phyloP scores from a whole-genome alignment of 2,888 invertebrate species.

The Cryptocephalus primarius region DNA sequence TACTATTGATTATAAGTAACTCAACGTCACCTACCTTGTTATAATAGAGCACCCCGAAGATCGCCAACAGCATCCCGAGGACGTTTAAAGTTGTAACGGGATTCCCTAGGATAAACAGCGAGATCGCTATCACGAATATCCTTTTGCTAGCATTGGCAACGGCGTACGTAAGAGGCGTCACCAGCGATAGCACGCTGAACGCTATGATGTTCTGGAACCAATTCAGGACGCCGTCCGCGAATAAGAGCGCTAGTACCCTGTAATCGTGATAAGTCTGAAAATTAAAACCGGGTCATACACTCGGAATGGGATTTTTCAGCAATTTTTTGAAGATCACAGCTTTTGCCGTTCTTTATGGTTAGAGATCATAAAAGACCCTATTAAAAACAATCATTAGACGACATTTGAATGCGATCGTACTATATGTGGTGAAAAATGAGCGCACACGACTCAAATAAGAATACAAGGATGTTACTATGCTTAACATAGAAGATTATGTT shows the following conservation, averaged over 20 bases:
- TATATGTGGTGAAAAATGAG: no score
- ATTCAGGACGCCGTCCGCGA: constrained; percentile 76
- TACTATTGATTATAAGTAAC: no score
- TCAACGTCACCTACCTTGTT: constrained; percentile 56
- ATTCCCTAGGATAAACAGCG: constrained; percentile 78
- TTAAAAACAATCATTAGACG: no score
- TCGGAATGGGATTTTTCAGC: neutral
- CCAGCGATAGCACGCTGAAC: constrained; percentile 82
- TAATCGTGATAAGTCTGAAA: constrained; percentile 43
- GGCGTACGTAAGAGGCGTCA: constrained; percentile 90
- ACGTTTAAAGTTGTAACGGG: constrained; percentile 82
- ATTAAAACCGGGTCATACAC: constrained; percentile 1
- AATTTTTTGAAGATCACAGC: no score
- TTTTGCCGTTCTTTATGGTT: no score
- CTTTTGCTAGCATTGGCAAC: constrained; percentile 93
- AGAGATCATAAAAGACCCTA: no score
- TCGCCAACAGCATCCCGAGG: constrained; percentile 82
- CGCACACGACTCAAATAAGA: no score
- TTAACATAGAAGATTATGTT: no score
- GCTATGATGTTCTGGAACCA: constrained; percentile 94
- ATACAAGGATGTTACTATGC: no score
- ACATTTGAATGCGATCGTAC: no score
- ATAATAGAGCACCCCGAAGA: constrained; percentile 81
- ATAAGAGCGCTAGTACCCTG: constrained; percentile 48
- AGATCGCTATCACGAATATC: constrained; percentile 81